Base-by-base conservation (phyloP, 2,888 invertebrate species). In the Carpatolechia fugitivella region DNA sequence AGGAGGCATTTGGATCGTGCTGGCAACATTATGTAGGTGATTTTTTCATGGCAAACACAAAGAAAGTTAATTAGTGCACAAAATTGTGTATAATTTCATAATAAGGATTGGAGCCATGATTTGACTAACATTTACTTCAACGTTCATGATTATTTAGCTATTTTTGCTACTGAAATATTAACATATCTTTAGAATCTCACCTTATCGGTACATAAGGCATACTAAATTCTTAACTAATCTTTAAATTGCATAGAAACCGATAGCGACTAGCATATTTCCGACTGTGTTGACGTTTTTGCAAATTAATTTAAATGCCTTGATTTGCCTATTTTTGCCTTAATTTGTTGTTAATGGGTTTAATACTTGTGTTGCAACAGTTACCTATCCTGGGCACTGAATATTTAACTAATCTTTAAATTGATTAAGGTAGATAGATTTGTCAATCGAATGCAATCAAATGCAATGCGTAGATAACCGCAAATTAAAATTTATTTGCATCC, bases 401-500 rank as follows among this genome's bases (percentile, higher is more conserved):
- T 11, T n/a, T 11, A 44, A 44, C 44, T 29, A 13, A 44, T 44
- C 44, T 44, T 14, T 44, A 44, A 44, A 44, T 44, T 29, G 20
- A 41, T 41, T 41, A 20, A 18, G 29, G 13, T 29, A 20, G 29
- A 44, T 44, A 13, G 29, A 44, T 44, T 44, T 44, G 29, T 44
- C 44, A 44, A 29, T 29, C 44, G 44, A 29, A 44, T 44, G 44
- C 29, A 44, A 44, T 44, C 20, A 44, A 44, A 13, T 44, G 29
- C 44, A 44, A 44, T 2, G 20, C 44, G 6, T 44, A 3, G 20
- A 44, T 7, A 20, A 14, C 33, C 18, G n/a, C 49, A 20, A 35
- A 35, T 52, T 52, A 31, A 14, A 41, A 29, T 38, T 44, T 44
- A 44, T 24, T 44, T 44, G 44, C 44, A 44, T 29, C 8, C n/a